Conservation (phyloP, 2,888 invertebrate species). For the Drosophila antonietae region DNA sequence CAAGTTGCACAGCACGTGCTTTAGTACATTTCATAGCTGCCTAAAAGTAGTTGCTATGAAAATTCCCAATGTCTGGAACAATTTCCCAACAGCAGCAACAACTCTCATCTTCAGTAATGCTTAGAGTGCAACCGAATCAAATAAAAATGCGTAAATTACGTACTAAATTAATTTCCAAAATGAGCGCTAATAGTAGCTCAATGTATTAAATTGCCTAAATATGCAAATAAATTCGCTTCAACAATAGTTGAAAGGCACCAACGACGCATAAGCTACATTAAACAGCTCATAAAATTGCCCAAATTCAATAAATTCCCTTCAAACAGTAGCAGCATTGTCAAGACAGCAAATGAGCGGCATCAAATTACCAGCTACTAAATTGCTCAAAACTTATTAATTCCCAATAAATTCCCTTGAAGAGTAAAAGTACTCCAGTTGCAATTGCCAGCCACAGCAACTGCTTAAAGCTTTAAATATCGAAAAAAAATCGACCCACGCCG, state of each 20-base stretch:
- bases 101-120: not conserved
- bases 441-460: not conserved
- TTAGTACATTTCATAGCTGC: not conserved
- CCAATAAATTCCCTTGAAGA: not conserved
- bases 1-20: conserved; percentile 40
- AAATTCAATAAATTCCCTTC: not conserved
- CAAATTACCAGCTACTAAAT: not conserved
- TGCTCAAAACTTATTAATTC: not conserved
- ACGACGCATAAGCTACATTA: not conserved
- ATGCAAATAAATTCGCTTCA: not conserved
- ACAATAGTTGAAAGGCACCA: not conserved
- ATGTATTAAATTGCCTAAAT: not conserved
- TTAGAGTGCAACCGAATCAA: not conserved
- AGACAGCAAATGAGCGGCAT: not conserved
- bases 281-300: not conserved
- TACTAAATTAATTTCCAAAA: not conserved
- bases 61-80: not conserved
- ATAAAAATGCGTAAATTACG: not conserved
- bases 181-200: not conserved
- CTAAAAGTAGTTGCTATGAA: not conserved
- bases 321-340: not conserved
- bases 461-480: not conserved
- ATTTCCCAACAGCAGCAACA: not conserved
- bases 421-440: not conserved
- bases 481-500: not conserved